Evolutionary conservation across 2,797 vertebrate species (phyloP).

Genomic region (Lepus townsendii): DNA sequence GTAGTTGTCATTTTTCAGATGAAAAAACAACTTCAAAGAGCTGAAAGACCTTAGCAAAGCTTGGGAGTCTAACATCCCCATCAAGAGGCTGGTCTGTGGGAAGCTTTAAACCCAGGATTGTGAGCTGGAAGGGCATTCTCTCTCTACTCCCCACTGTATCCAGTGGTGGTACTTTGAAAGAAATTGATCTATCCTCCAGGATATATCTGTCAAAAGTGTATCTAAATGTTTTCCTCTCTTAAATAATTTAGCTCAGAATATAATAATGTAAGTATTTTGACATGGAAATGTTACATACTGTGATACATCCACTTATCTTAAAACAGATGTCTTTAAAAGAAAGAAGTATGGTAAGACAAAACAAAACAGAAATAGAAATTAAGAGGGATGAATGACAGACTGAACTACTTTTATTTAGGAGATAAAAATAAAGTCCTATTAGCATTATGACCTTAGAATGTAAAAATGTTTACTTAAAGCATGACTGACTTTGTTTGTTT

Average conservation of each 20-base stretch:
- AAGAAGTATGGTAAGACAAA: constrained; percentile 87
- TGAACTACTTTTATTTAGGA: constrained; percentile 87
- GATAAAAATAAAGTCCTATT: constrained; percentile 86
- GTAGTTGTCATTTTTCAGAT: constrained; percentile 35
- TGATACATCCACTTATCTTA: constrained; percentile 89
- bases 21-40: constrained; percentile 45
- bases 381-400: constrained; percentile 86
- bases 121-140: background rate
- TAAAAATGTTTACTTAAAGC: constrained; percentile 74
- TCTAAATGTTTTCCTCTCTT: constrained; percentile 90
- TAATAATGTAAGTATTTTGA: constrained; percentile 92
- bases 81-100: constrained; percentile 9
- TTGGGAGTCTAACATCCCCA: constrained; percentile 55
- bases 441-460: constrained; percentile 81
- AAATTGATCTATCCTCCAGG: constrained; percentile 86
- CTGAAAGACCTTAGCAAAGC: background rate
- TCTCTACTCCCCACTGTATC: constrained; percentile 31
- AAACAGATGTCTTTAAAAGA: constrained; percentile 88
- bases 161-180: constrained; percentile 78
- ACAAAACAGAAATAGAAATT: constrained; percentile 88
- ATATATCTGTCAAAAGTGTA: constrained; percentile 88
- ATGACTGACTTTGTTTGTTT: constrained; percentile 68
- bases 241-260: constrained; percentile 90
- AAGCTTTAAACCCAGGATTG: constrained; percentile 46
- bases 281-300: constrained; percentile 87